Percentiles rank a stretch among this genome's conserved stretches.
phyloP scores from a whole-genome alignment of 2,113 vertebrate species.

The Maylandia zebra region DNA sequence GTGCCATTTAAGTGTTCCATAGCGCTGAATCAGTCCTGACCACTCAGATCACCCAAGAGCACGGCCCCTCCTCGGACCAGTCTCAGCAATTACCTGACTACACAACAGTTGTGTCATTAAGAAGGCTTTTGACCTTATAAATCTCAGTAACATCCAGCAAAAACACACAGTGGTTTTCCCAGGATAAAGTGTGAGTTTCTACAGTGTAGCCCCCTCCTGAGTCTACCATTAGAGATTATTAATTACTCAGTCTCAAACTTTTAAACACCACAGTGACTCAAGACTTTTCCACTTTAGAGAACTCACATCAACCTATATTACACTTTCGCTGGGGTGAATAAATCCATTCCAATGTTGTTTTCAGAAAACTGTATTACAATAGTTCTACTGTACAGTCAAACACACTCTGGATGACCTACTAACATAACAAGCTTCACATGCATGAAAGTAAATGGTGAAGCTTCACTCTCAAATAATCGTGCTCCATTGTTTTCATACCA shows the following conservation, averaged over 20 bases:
- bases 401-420: background rate
- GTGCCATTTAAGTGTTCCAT: background rate
- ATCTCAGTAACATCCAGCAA: background rate
- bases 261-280: background rate
- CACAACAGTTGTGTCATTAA: slow-evolving; percentile 1
- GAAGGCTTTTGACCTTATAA: background rate
- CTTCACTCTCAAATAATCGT: background rate
- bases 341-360: background rate
- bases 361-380: background rate
- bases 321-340: background rate
- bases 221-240: background rate
- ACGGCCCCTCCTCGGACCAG: background rate
- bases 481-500: background rate
- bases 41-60: slow-evolving; percentile 7
- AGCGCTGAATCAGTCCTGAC: slow-evolving; percentile 4
- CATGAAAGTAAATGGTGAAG: background rate
- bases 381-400: background rate
- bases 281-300: background rate
- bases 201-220: background rate
- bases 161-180: background rate
- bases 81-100: background rate
- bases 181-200: background rate
- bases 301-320: background rate
- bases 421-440: background rate
- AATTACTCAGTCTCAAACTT: background rate